phyloP scores from a whole-genome alignment of 2,113 vertebrate genomes.

The Felis catus region DNA sequence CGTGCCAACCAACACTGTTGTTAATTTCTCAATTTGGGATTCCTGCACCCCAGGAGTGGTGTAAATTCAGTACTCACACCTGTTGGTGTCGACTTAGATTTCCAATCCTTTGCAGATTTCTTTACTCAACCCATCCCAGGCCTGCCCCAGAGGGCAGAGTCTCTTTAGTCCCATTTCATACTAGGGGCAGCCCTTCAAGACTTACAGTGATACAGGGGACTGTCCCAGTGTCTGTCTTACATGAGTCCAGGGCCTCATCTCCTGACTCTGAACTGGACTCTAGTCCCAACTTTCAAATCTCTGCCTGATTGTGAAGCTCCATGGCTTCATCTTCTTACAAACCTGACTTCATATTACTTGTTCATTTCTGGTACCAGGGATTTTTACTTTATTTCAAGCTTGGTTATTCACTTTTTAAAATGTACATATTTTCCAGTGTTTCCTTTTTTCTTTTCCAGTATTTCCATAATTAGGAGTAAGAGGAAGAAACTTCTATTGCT shows the following conservation, averaged over 20 bases:
- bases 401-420: neutral
- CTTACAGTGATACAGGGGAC: neutral
- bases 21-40: slow-evolving; percentile 52
- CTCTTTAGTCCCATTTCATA: neutral
- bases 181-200: neutral
- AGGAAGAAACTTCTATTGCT: neutral
- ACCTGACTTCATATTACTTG: neutral
- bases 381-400: neutral
- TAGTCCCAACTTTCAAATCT: neutral
- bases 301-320: neutral
- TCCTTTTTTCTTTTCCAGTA: neutral
- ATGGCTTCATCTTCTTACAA: neutral
- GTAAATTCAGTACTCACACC: slow-evolving; percentile 48
- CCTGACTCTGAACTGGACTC: neutral
- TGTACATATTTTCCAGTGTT: neutral
- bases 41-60: neutral
- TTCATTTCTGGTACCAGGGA: neutral
- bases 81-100: slow-evolving; percentile 32
- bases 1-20: neutral
- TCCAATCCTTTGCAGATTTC: slow-evolving; percentile 26
- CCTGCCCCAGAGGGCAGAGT: neutral
- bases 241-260: neutral
- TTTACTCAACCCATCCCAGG: neutral
- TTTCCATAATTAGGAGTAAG: neutral
- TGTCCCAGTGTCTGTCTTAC: neutral